phyloP scores from a whole-genome alignment of 92 coral and sea anemone species.

The Phymanthus crucifer region DNA sequence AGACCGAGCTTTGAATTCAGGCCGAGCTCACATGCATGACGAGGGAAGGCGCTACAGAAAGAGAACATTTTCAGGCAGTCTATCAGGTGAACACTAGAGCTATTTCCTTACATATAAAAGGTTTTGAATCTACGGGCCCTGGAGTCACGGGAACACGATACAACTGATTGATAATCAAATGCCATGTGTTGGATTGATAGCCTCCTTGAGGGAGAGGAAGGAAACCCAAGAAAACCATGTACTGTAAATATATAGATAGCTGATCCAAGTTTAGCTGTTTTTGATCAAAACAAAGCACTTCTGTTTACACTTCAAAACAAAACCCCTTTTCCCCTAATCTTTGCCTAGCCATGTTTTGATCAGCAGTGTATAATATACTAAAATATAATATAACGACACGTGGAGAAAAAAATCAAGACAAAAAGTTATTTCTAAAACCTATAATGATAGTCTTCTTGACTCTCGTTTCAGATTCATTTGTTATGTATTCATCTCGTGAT shows the following conservation, averaged over 20 bases:
- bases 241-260: constrained; percentile 6
- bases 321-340: neutral
- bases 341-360: neutral
- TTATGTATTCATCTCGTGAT: constrained; percentile 7
- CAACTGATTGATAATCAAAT: neutral
- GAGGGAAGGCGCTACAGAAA: constrained; percentile 80
- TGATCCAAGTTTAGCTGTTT: neutral
- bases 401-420: neutral
- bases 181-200: neutral
- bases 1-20: constrained; percentile 76
- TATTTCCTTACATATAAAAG: neutral
- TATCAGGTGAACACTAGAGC: constrained; percentile 26
- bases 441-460: neutral
- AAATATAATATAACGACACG: neutral
- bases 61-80: constrained; percentile 56
- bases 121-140: neutral
- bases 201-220: constrained; percentile 7
- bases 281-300: neutral
- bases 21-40: constrained; percentile 53
- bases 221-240: neutral
- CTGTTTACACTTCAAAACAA: neutral
- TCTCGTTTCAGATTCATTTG: neutral
- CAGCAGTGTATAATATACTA: neutral
- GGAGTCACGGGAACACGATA: neutral
- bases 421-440: neutral